Evolutionary conservation across 2,888 invertebrate species (phyloP).

Genomic region (Allophyes oxyacanthae): DNA sequence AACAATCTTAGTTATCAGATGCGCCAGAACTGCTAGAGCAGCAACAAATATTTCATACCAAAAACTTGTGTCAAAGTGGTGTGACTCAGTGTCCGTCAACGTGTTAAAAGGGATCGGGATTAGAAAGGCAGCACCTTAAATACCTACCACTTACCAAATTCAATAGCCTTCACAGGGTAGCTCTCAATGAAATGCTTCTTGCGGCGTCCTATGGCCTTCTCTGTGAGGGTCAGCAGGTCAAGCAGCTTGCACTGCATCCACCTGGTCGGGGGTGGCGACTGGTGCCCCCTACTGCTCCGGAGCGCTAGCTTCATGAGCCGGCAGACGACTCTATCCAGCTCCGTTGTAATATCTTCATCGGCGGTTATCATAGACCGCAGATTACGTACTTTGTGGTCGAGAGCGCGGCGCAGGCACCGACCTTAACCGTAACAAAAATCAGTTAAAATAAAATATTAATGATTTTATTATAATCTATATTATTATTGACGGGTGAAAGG

Average conservation of each 20-base stretch:
- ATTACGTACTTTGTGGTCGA: constrained; percentile 77
- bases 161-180: constrained; percentile 64
- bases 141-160: constrained; percentile 64
- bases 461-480: no score
- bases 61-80: no score
- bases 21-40: no score
- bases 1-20: no score
- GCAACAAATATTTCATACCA: no score
- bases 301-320: constrained; percentile 79
- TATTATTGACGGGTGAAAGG: no score
- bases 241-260: constrained; percentile 83
- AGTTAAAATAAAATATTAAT: no score
- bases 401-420: constrained; percentile 72
- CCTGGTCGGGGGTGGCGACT: constrained; percentile 67
- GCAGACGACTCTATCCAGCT: constrained; percentile 77
- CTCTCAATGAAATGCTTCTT: constrained; percentile 67
- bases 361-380: constrained; percentile 72
- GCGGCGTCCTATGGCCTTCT: constrained; percentile 76
- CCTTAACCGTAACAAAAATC: constrained; percentile 54
- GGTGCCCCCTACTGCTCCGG: constrained; percentile 62
- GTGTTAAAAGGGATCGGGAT: no score
- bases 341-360: constrained; percentile 77
- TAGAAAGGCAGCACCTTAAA: no score
- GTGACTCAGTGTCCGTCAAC: no score
- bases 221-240: constrained; percentile 78